Conservation (phyloP, 2,888 invertebrate species). For the Ditylenchus weischeri region DNA sequence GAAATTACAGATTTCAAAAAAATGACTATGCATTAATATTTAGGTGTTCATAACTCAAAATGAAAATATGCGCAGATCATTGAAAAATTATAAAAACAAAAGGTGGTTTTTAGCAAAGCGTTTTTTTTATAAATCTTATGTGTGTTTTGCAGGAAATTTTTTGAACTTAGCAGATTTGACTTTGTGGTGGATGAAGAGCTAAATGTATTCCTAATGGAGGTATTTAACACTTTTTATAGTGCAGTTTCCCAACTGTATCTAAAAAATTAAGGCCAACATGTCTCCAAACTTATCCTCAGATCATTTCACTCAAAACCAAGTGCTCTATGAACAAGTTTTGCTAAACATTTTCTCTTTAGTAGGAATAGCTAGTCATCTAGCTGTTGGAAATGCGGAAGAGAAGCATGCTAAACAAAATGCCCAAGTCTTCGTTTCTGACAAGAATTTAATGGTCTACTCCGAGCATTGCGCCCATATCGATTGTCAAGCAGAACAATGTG, state of each 20-base stretch:
- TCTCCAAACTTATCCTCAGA: conserved; percentile 91
- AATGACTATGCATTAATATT: not conserved
- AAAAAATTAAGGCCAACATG: conserved; percentile 76
- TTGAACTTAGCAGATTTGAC: conserved; percentile 91
- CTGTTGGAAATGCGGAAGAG: not conserved
- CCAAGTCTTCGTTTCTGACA: conserved; percentile 19
- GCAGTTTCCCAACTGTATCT: too few relatives aligned
- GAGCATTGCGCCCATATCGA: conserved; percentile 11
- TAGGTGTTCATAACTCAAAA: conserved; percentile 47
- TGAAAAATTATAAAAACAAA: conserved; percentile 28
- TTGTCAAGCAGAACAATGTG: not conserved
- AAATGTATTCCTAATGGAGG: conserved; percentile 82
- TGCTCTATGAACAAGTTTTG: conserved; percentile 85
- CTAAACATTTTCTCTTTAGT: conserved; percentile 78
- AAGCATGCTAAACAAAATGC: not conserved
- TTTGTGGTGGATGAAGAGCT: conserved; percentile 83
- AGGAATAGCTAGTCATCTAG: conserved; percentile 66
- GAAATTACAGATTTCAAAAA: too few relatives aligned
- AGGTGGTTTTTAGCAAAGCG: conserved; percentile 8
- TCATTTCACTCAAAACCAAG: conserved; percentile 79
- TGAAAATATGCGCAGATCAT: conserved; percentile 40
- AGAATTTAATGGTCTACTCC: conserved; percentile 16
- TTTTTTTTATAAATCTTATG: conserved; percentile 6
- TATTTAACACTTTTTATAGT: not conserved
- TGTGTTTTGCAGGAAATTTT: conserved; percentile 67